Percentiles rank a stretch among this genome's conserved stretches.
Evolutionary conservation across 2,797 vertebrate genomes (phyloP).

Genomic region (Alauda arvensis): DNA sequence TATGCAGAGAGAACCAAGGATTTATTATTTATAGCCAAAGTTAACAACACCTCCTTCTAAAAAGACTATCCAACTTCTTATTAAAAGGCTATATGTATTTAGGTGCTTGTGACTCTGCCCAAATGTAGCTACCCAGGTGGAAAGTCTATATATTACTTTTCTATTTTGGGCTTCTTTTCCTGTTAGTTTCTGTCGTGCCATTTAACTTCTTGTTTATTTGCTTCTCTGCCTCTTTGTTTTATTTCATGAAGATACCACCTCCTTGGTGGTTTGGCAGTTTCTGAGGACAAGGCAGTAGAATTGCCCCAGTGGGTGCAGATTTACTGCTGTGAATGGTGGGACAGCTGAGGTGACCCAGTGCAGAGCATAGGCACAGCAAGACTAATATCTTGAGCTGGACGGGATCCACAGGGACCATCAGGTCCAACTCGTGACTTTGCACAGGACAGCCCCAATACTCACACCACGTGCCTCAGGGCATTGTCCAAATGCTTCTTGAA

Average conservation of each 20-base stretch:
- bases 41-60: background rate
- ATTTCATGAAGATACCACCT: background rate
- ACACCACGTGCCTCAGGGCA: fast-evolving
- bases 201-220: background rate
- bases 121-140: background rate
- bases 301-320: background rate
- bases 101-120: background rate
- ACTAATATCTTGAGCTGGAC: background rate
- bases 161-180: background rate
- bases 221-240: background rate
- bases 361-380: background rate
- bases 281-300: background rate
- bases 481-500: background rate
- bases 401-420: background rate
- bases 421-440: background rate
- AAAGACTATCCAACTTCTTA: background rate
- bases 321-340: background rate
- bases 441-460: background rate
- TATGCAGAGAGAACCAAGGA: background rate
- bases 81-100: background rate
- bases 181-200: background rate
- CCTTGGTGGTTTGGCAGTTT: background rate
- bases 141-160: background rate
- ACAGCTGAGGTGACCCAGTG: background rate
- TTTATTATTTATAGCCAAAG: background rate